Evolutionary conservation across 2,888 invertebrate species (phyloP).

Genomic region (Macrophya alboannulata): DNA sequence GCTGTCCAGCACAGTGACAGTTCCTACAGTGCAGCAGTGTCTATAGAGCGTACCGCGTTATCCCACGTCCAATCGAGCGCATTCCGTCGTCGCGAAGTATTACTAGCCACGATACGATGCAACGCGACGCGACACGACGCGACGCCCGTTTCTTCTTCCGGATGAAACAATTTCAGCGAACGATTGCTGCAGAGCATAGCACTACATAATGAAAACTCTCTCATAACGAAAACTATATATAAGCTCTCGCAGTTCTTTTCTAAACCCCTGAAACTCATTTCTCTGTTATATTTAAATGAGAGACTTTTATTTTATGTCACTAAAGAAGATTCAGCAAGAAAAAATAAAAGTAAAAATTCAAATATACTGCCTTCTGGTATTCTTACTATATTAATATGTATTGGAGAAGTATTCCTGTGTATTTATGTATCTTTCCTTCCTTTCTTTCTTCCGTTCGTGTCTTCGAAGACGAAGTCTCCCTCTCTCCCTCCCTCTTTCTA

Average conservation of each 20-base stretch:
- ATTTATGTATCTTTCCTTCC: neutral
- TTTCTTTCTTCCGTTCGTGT: neutral
- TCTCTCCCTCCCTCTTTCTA: too few relatives aligned
- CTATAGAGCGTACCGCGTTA: neutral
- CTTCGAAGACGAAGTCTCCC: neutral
- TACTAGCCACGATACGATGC: neutral
- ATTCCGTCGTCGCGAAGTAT: constrained; percentile 19
- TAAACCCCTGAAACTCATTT: too few relatives aligned
- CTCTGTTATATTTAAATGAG: too few relatives aligned
- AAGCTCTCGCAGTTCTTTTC: neutral
- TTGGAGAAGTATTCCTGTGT: neutral
- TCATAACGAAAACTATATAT: neutral
- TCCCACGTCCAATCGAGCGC: constrained; percentile 46
- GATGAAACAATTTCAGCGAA: constrained; percentile 11
- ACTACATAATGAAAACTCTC: neutral
- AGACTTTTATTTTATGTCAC: too few relatives aligned
- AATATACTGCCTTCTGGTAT: neutral
- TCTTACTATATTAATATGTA: neutral
- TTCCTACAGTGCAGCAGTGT: neutral
- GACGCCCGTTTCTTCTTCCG: neutral
- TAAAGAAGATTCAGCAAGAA: too few relatives aligned
- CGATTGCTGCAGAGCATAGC: neutral
- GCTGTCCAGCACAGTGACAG: neutral
- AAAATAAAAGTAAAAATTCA: neutral
- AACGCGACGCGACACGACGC: neutral